Evolutionary conservation across 1,140 invertebrate genomes (phyloP).

Genomic region (Bombus turneri): DNA sequence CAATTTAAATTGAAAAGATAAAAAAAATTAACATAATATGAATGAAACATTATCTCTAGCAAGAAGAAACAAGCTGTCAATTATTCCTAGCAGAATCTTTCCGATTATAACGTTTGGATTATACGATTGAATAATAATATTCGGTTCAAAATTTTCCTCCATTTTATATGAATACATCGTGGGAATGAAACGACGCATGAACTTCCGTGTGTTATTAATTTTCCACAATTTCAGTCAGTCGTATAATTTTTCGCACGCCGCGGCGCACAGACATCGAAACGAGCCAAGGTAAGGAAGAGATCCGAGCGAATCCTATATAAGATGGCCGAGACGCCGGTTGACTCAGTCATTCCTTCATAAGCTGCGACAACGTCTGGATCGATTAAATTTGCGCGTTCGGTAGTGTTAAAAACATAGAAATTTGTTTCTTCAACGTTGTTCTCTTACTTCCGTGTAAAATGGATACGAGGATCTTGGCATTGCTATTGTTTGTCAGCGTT

Average conservation of each 20-base stretch:
- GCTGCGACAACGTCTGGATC: constrained; percentile 59
- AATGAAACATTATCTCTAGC: background rate
- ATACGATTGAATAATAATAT: background rate
- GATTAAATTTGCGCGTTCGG: constrained; percentile 37
- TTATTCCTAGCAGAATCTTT: background rate
- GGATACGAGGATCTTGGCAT: constrained; percentile 45
- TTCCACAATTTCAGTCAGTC: background rate
- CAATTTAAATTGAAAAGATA: background rate
- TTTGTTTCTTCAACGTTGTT: background rate
- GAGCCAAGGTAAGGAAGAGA: constrained; percentile 31
- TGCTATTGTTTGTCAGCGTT: constrained; percentile 58
- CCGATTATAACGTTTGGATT: background rate
- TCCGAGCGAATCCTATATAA: constrained; percentile 77
- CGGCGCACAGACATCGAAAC: constrained; percentile 21
- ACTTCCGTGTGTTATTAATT: background rate
- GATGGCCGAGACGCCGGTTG: constrained; percentile 69
- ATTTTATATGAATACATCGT: background rate
- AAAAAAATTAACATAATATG: too few relatives aligned
- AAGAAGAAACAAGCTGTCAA: too few relatives aligned
- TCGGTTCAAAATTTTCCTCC: background rate
- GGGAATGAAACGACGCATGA: background rate
- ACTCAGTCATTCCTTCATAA: constrained; percentile 78
- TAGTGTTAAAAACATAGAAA: constrained; percentile 22
- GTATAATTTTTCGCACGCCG: constrained; percentile 25
- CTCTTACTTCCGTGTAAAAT: constrained; percentile 31